These are phyloP conservation scores for Sebastes hubbsi DNA, from an alignment of 2,797 vertebrate genomes.

Conservation along the genomic window DNA sequence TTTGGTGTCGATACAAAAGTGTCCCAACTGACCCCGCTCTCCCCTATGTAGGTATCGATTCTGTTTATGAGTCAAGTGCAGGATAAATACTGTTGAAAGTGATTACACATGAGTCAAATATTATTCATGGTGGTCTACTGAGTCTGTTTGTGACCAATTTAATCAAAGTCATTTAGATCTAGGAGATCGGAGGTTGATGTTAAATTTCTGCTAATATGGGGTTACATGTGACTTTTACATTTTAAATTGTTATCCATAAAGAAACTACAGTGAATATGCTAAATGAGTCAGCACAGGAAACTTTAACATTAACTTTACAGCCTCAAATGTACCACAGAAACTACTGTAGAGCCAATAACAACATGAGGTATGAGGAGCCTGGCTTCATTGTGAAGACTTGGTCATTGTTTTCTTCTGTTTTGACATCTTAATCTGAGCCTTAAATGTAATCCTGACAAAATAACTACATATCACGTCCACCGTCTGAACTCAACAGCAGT, in stretches of 20 bases:
- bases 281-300: neutral
- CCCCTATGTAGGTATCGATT: no score
- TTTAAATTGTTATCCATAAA: neutral
- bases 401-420: neutral
- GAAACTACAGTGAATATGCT: neutral
- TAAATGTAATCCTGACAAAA: neutral
- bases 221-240: neutral
- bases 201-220: neutral
- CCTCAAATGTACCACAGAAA: neutral
- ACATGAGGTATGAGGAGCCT: neutral
- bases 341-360: neutral
- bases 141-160: neutral
- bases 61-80: neutral
- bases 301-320: neutral
- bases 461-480: neutral
- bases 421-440: slow-evolving; percentile 1
- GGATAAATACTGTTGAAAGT: neutral
- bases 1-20: no score
- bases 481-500: neutral
- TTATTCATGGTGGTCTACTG: neutral
- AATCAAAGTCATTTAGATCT: neutral
- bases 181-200: neutral
- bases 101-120: neutral
- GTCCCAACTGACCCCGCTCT: no score
- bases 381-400: neutral